A percentile compares a stretch with the other conserved stretches of the same genome.
Conservation (phyloP, 2,797 vertebrate genomes). For the Cygnus olor region DNA sequence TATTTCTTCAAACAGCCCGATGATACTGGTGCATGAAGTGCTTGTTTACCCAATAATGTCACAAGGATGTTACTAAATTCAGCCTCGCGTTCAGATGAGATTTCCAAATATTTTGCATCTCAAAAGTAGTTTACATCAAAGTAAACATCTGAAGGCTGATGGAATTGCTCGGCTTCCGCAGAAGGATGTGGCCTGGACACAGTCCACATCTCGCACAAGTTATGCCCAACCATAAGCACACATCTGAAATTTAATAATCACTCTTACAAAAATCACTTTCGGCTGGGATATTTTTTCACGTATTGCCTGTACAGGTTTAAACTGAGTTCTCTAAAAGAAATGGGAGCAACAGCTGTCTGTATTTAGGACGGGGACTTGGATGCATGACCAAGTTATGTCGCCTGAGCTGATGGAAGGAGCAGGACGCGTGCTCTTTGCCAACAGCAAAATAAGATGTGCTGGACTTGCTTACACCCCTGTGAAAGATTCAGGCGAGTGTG, state of each 20-base stretch:
- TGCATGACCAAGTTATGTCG: fast-evolving
- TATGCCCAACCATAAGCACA: not conserved
- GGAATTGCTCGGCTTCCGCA: not conserved
- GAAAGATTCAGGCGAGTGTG: not conserved
- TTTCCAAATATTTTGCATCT: slow-evolving; percentile 47
- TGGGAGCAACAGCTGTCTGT: fast-evolving
- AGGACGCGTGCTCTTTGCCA: fast-evolving
- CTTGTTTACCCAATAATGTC: slow-evolving; percentile 46
- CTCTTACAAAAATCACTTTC: not conserved
- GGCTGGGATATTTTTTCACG: not conserved
- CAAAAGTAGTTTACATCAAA: not conserved
- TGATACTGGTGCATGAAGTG: not conserved
- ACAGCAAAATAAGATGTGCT: not conserved
- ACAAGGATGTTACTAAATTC: slow-evolving; percentile 37
- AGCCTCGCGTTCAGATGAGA: not conserved
- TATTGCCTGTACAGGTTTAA: not conserved
- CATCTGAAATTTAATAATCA: not conserved
- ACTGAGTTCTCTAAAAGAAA: not conserved
- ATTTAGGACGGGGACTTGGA: fast-evolving
- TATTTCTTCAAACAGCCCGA: slow-evolving; percentile 36
- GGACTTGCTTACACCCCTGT: not conserved
- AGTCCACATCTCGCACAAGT: not conserved
- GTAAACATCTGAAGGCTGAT: not conserved
- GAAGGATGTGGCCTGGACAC: fast-evolving
- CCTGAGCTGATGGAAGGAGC: not conserved